Evolutionary conservation across 2,888 invertebrate species (phyloP).

Genomic region (Microplitis manilae): DNA sequence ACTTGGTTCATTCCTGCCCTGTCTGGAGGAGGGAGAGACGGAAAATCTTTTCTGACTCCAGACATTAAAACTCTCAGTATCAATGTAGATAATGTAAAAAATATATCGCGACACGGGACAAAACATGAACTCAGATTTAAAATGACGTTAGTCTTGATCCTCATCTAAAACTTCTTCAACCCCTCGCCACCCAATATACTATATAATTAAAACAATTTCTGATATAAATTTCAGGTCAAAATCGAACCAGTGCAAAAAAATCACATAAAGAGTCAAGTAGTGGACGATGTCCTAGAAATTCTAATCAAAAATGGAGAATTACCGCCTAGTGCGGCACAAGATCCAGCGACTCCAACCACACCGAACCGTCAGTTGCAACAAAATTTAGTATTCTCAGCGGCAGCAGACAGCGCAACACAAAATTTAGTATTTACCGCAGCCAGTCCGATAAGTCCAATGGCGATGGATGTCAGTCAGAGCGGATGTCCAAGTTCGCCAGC

Average conservation of each 20-base stretch:
- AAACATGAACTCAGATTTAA: no score
- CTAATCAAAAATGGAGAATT: conserved; percentile 94
- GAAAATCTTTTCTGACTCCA: no score
- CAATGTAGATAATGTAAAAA: no score
- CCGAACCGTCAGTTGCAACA: conserved; percentile 71
- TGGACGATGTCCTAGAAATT: conserved; percentile 94
- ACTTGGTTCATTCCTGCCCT: no score
- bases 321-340: conserved; percentile 89
- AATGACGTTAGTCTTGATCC: no score
- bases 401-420: conserved; percentile 65
- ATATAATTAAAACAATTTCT: not conserved
- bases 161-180: no score
- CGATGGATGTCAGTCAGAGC: conserved; percentile 67
- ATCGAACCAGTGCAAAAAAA: conserved; percentile 70
- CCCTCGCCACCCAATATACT: no score
- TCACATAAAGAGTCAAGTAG: conserved; percentile 81
- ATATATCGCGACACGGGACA: no score
- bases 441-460: conserved; percentile 65
- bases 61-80: no score
- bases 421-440: conserved; percentile 63
- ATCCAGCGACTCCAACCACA: conserved; percentile 76
- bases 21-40: no score
- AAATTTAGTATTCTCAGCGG: conserved; percentile 67
- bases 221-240: conserved; percentile 59
- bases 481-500: conserved; percentile 62